A percentile compares a stretch with the other conserved stretches of the same genome.
These are phyloP conservation scores for Orchestia grillus DNA, from an alignment of 1,140 invertebrate species.

Conservation along the genomic window DNA sequence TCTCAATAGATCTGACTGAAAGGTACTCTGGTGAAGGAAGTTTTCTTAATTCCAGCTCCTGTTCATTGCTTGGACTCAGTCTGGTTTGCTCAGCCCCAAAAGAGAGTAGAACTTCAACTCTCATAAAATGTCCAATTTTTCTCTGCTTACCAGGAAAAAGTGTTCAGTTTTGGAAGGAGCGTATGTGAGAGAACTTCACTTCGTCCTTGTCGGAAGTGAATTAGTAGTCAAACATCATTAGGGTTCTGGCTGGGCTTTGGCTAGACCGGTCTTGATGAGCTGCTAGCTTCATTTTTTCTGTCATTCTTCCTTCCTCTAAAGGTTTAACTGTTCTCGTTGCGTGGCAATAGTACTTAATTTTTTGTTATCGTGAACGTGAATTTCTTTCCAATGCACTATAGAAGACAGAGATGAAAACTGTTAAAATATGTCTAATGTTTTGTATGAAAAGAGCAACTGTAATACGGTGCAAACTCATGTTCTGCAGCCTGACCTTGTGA, in stretches of 20 bases:
- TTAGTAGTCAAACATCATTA: constrained; percentile 2
- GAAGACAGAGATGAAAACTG: not conserved
- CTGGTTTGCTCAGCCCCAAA: not conserved
- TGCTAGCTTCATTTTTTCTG: constrained; percentile 60
- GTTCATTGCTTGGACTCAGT: not conserved
- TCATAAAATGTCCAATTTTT: not conserved
- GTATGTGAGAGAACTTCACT: not conserved
- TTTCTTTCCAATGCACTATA: not conserved
- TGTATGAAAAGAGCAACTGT: not conserved
- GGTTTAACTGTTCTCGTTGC: not conserved
- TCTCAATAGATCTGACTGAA: not conserved
- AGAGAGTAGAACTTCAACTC: not conserved
- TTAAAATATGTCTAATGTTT: not conserved
- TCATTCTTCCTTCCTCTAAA: not conserved
- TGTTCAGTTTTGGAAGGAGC: not conserved
- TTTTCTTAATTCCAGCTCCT: not conserved
- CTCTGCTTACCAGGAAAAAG: not conserved
- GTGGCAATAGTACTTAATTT: not conserved
- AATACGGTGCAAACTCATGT: not conserved
- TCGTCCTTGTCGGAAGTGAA: not conserved
- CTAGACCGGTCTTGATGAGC: not conserved
- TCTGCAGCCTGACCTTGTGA: not conserved
- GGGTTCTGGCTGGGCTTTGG: not conserved
- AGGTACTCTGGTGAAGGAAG: not conserved
- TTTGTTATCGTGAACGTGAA: not conserved